These are phyloP conservation scores for Phyto melanocephala DNA, from an alignment of 2,888 invertebrate genomes.

Conservation along the genomic window DNA sequence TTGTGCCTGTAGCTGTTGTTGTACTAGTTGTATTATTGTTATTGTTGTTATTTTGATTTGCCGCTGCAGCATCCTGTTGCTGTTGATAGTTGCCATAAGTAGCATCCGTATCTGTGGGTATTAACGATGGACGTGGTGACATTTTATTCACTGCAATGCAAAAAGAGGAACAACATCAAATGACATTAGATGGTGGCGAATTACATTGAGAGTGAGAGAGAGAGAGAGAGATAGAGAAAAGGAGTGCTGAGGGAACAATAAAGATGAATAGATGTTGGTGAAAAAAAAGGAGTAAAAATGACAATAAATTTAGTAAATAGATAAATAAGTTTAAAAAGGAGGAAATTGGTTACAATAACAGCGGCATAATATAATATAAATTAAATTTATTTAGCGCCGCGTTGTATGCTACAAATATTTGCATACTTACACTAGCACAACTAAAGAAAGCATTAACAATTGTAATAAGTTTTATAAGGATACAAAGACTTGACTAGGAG, in stretches of 20 bases:
- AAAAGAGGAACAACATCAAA: slow-evolving; percentile 15
- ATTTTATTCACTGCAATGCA: slow-evolving; percentile 84
- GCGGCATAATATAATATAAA: slow-evolving; percentile 53
- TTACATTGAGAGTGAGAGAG: background rate
- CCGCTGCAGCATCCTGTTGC: slow-evolving; percentile 78
- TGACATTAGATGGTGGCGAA: background rate
- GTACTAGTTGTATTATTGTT: slow-evolving; percentile 70
- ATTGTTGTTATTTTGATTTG: slow-evolving; percentile 78
- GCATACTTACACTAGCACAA: background rate
- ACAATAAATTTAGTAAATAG: slow-evolving; percentile 10
- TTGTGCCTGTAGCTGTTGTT: slow-evolving; percentile 56
- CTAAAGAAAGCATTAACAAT: background rate
- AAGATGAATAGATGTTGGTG: background rate
- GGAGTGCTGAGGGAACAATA: too few relatives aligned
- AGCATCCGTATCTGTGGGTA: slow-evolving; percentile 79
- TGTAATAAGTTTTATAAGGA: slow-evolving; percentile 7
- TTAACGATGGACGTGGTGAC: slow-evolving; percentile 83
- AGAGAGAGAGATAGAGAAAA: background rate
- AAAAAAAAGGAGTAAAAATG: slow-evolving; percentile 11
- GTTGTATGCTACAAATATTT: background rate
- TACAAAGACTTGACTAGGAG: background rate
- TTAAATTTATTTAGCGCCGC: slow-evolving; percentile 32
- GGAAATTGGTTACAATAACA: slow-evolving; percentile 39
- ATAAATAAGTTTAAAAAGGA: background rate
- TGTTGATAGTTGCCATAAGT: slow-evolving; percentile 71